A percentile compares a stretch with the other conserved stretches of the same genome.
phyloP scores from a whole-genome alignment of 2,797 vertebrate genomes.

The Limnodromus scolopaceus region DNA sequence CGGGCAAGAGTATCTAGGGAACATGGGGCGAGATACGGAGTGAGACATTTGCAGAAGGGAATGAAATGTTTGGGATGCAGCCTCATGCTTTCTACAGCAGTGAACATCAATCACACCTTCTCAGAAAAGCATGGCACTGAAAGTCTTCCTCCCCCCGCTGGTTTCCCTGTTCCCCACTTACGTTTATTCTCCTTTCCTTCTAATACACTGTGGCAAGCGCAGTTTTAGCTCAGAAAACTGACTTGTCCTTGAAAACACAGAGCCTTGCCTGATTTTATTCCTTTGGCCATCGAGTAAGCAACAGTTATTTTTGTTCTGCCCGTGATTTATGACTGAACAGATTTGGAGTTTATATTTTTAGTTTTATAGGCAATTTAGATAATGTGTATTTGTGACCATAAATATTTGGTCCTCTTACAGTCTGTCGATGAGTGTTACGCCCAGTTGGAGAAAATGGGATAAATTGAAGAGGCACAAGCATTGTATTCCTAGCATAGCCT shows the following conservation, averaged over 20 bases:
- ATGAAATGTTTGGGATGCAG: constrained; percentile 75
- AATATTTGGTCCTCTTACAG: not conserved
- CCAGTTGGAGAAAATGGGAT: not conserved
- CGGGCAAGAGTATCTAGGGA: constrained; percentile 69
- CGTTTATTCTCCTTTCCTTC: not conserved
- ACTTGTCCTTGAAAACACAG: constrained; percentile 76
- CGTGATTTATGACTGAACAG: constrained; percentile 39
- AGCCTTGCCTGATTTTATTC: constrained; percentile 19
- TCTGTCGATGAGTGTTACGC: not conserved
- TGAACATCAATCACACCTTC: constrained; percentile 81
- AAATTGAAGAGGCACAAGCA: not conserved
- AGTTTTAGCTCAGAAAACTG: constrained; percentile 54
- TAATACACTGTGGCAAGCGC: not conserved
- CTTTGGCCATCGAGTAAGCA: not conserved
- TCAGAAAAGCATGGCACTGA: constrained; percentile 74
- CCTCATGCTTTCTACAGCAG: constrained; percentile 65
- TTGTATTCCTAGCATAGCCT: not conserved
- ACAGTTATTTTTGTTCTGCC: constrained; percentile 44
- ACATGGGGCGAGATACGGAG: constrained; percentile 49
- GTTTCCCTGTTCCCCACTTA: constrained; percentile 21
- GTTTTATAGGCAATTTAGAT: constrained; percentile 35
- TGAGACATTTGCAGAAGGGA: constrained; percentile 71
- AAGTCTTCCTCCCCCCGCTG: not conserved
- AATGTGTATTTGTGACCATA: constrained; percentile 7
- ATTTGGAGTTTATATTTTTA: constrained; percentile 56